phyloP scores from a whole-genome alignment of 2,113 vertebrate genomes.

The Mus spicilegus region DNA sequence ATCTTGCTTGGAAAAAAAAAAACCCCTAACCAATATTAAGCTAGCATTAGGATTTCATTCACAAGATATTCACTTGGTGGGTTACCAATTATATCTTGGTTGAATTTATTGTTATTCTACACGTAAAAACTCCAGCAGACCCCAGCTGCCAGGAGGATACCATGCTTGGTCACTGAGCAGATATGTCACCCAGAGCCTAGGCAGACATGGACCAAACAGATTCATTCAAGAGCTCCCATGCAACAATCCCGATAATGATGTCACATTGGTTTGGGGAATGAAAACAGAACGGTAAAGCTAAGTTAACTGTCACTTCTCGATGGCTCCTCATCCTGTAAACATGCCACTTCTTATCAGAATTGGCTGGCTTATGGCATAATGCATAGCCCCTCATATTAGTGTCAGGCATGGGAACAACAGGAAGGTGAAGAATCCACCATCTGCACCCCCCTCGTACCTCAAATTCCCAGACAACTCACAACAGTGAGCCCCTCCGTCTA shows the following conservation, averaged over 20 bases:
- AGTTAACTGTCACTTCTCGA: not conserved
- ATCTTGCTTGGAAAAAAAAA: not conserved
- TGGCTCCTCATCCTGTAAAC: not conserved
- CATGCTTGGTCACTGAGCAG: not conserved
- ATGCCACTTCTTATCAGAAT: not conserved
- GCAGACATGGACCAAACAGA: not conserved
- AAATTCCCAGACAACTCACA: not conserved
- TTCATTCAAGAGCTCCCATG: not conserved
- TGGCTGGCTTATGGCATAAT: no score
- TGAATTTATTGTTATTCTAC: not conserved
- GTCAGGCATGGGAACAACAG: not conserved
- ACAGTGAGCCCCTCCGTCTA: not conserved
- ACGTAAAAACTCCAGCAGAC: not conserved
- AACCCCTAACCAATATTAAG: not conserved
- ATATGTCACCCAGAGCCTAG: not conserved
- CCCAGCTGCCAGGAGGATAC: not conserved
- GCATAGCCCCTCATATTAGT: not conserved
- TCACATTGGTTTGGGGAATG: not conserved
- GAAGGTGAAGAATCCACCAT: not conserved
- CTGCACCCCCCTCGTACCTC: no score
- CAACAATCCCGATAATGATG: not conserved
- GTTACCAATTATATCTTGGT: not conserved
- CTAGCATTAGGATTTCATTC: not conserved
- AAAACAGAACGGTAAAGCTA: not conserved
- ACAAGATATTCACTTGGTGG: not conserved